phyloP scores from a whole-genome alignment of 2,113 vertebrate species.

The Pristiophorus japonicus region DNA sequence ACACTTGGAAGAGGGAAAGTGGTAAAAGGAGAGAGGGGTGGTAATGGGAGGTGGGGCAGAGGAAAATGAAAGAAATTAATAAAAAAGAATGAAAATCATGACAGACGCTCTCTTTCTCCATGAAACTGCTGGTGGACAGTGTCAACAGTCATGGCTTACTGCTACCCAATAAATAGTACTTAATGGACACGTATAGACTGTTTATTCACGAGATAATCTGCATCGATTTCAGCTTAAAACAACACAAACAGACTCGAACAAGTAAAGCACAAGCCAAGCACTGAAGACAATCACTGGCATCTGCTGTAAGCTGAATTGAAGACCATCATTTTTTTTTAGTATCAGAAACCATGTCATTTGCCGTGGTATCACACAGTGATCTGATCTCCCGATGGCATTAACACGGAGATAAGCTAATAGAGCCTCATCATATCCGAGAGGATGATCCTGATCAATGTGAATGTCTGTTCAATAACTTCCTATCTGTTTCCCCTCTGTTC shows the following conservation, averaged over 20 bases:
- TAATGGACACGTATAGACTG: not conserved
- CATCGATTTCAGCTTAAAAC: not conserved
- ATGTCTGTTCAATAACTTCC: not conserved
- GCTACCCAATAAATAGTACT: not conserved
- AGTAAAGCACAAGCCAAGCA: not conserved
- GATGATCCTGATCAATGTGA: not conserved
- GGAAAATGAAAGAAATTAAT: not conserved
- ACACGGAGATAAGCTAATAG: slow-evolving; percentile 24
- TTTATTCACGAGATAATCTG: not conserved
- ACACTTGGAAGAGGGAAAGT: not conserved
- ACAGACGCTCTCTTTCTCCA: not conserved
- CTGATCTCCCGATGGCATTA: slow-evolving; percentile 13
- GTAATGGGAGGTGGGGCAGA: not conserved
- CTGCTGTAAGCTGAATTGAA: not conserved
- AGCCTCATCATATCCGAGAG: not conserved
- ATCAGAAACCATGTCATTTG: not conserved
- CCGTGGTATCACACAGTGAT: not conserved
- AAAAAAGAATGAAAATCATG: not conserved
- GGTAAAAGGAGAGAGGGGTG: too few relatives aligned
- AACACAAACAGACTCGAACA: not conserved
- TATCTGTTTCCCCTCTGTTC: not conserved
- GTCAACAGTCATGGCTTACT: not conserved
- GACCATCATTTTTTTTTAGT: not conserved
- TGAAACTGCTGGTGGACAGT: not conserved
- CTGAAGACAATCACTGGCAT: not conserved